A percentile compares a stretch with the other conserved stretches of the same genome.
These are phyloP conservation scores for Caranx ignobilis DNA, from an alignment of 2,113 vertebrate genomes.

Conservation along the genomic window DNA sequence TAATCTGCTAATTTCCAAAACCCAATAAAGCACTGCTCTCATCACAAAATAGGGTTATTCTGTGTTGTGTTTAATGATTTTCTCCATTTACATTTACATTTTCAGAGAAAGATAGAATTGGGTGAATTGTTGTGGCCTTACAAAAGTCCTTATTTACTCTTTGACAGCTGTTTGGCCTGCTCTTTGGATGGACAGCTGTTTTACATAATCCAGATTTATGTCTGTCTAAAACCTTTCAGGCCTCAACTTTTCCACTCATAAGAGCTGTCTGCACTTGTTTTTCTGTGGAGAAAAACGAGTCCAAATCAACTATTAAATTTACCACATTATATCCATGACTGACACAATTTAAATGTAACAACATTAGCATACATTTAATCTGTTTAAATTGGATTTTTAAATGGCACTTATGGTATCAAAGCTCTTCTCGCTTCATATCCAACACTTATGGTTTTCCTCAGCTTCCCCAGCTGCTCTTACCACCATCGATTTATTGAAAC, in stretches of 20 bases:
- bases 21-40: constrained; percentile 37
- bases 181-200: neutral
- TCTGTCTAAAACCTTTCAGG: neutral
- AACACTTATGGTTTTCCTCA: neutral
- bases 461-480: neutral
- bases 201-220: neutral
- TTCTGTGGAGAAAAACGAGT: neutral
- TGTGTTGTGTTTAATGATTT: constrained; percentile 27
- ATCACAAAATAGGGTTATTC: neutral
- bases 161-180: neutral
- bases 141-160: neutral
- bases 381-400: too few species aligned
- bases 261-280: neutral
- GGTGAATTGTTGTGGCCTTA: neutral
- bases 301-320: neutral
- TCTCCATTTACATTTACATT: neutral
- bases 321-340: neutral
- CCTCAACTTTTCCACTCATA: neutral
- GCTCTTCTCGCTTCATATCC: neutral
- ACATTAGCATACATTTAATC: too few species aligned
- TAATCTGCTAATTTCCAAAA: constrained; percentile 12
- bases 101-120: neutral
- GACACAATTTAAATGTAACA: neutral
- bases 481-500: constrained; percentile 8
- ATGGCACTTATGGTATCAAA: neutral